Base-by-base conservation (phyloP, 2,797 vertebrate genomes). In the Perodicticus potto region DNA sequence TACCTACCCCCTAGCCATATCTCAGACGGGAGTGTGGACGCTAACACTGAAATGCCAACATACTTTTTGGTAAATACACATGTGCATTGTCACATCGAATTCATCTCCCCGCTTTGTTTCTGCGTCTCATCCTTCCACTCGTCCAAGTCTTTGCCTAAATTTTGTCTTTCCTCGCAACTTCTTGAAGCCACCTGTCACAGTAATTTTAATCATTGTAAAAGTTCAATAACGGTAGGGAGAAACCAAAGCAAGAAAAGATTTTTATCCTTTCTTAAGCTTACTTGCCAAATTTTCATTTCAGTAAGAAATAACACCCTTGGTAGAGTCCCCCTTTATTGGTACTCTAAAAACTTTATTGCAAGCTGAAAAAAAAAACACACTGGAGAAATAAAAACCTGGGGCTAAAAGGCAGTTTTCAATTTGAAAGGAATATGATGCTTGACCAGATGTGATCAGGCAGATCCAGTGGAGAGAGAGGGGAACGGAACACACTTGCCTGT, bases 391-490 rank as follows among this genome's bases (percentile, higher is more conserved):
- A 97, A 94, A 97, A 95, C 0, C 0, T 77, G 76, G 77, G 88
- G 69, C 84, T 92, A 89, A 97, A 86, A 96, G 89, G 82, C 92
- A 97, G 87, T 95, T 98, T 96, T 1, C 13, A 90, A 55, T 96
- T 96, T 72, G 93, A 94, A 97, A 98, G 77, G 73, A 85, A 78
- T 93, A 86, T 0, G 37, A 93, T 97, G 97, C 86, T 67, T 91
- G 69, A 85, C 92, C 96, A 76, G 17, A n/a, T 92, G 96, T 95
- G 91, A 96, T 70, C 95, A 98, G 91, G 91, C 77, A 93, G 90
- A 93, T 29, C 72, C 82, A 96, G 84, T 74, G 95, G 94, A 82
- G 4, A 0, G 65, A 45, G 14, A 91, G 87, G 84, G 76, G 85
- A 96, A 94, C 72, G 91, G 94, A 95, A 95, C 85, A 73, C 72